Evolutionary conservation across 2,113 vertebrate genomes (phyloP).

Genomic region (pig (Sus scrofa)): T2T-Sscrofa CM000830.6:59053001-59053500

Average conservation of each 20-base stretch:
- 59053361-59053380: not conserved
- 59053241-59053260: not conserved
- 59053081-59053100: not conserved
- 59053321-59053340: not conserved
- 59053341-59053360: not conserved
- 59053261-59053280: not conserved
- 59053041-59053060: not conserved
- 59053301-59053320: not conserved
- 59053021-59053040: not conserved
- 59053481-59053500: not conserved
- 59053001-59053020: not conserved
- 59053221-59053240: not conserved
- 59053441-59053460: not conserved
- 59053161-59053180: not conserved
- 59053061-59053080: not conserved
- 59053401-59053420: not conserved
- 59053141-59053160: not conserved
- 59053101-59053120: not conserved
- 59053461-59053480: not conserved
- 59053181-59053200: not conserved
- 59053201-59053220: not conserved
- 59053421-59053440: not conserved
- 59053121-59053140: not conserved
- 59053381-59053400: not conserved
- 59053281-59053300: not conserved